Conservation (phyloP, 2,797 vertebrate genomes). For the Staurois parvus region DNA sequence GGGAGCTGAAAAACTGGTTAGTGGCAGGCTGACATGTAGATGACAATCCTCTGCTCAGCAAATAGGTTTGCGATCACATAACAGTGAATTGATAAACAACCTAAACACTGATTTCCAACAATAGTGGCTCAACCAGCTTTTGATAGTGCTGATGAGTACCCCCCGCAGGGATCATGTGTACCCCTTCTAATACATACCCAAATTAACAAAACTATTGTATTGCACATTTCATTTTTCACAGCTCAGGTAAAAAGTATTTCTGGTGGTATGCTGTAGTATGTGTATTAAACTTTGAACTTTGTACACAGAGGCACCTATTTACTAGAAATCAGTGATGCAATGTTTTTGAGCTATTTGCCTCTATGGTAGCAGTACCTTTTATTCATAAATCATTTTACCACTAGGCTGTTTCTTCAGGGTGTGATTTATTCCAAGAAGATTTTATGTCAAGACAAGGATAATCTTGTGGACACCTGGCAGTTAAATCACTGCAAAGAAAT, state of each 20-base stretch:
- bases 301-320: neutral
- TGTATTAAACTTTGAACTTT: neutral
- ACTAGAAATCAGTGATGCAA: slow-evolving; percentile 11
- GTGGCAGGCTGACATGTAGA: too few relatives aligned
- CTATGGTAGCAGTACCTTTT: slow-evolving; percentile 3
- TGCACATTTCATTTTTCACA: neutral
- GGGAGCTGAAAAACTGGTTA: too few relatives aligned
- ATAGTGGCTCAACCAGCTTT: too few relatives aligned
- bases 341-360: slow-evolving; percentile 1
- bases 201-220: neutral
- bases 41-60: too few relatives aligned
- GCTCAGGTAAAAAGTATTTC: neutral
- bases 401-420: slow-evolving; percentile 18
- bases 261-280: neutral
- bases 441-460: slow-evolving; percentile 36
- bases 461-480: slow-evolving; percentile 46
- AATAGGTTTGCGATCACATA: too few relatives aligned
- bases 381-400: slow-evolving; percentile 1
- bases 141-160: too few relatives aligned
- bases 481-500: slow-evolving; percentile 45
- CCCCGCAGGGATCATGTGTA: too few relatives aligned
- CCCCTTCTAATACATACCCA: too few relatives aligned
- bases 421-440: slow-evolving; percentile 48
- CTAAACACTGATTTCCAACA: too few relatives aligned
- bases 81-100: too few relatives aligned